phyloP scores from a whole-genome alignment of 2,113 vertebrate genomes.

The Columba livia region DNA sequence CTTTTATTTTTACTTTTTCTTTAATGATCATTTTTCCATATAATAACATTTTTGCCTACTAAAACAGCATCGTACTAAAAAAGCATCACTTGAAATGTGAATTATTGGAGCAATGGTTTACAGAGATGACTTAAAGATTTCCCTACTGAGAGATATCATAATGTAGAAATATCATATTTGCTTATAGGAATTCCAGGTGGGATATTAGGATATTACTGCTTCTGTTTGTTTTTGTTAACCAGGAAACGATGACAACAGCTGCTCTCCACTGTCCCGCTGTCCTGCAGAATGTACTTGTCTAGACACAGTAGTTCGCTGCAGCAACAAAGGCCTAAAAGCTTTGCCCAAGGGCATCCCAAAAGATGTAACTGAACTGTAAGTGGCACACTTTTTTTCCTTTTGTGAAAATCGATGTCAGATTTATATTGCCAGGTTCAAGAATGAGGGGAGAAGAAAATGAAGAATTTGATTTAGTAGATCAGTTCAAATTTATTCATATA shows the following conservation, averaged over 20 bases:
- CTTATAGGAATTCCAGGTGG: background rate
- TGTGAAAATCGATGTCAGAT: background rate
- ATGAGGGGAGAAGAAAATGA: background rate
- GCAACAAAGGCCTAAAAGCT: constrained; percentile 91
- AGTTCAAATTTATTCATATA: background rate
- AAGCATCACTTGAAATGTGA: background rate
- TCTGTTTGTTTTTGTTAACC: constrained; percentile 28
- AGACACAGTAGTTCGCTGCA: constrained; percentile 97
- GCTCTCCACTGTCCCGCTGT: constrained; percentile 90
- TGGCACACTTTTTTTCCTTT: constrained; percentile 12
- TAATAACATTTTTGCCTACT: background rate
- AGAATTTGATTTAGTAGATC: background rate
- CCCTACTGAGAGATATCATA: background rate
- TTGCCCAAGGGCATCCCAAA: constrained; percentile 94
- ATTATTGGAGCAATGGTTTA: background rate
- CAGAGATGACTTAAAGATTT: background rate
- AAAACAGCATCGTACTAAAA: background rate
- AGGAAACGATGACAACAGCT: constrained; percentile 97
- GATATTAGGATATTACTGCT: background rate
- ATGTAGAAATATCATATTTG: background rate
- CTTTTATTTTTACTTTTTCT: background rate
- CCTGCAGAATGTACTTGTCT: constrained; percentile 94
- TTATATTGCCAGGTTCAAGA: background rate
- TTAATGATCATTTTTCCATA: background rate
- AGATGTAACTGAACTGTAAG: constrained; percentile 98